Evolutionary conservation across 2,113 vertebrate genomes (phyloP).

Genomic region (Falcunculus frontatus): DNA sequence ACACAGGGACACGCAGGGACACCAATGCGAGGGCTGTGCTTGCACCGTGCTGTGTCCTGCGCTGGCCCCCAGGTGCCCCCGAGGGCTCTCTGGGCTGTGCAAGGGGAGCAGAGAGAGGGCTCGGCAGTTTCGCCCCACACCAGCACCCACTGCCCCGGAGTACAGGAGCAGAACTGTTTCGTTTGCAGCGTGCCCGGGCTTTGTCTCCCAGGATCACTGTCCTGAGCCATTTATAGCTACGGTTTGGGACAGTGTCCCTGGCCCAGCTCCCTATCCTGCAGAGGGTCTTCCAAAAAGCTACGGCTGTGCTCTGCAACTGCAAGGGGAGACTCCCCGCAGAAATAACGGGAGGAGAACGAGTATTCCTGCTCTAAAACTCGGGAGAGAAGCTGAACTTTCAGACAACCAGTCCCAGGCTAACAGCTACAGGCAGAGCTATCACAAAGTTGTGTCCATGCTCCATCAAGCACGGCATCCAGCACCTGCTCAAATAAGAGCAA

Average conservation of each 20-base stretch:
- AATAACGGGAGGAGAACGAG: neutral
- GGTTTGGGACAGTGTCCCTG: neutral
- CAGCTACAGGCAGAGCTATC: neutral
- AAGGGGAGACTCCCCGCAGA: neutral
- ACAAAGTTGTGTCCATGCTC: neutral
- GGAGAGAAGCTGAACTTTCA: neutral
- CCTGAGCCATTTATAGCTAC: conserved; percentile 55
- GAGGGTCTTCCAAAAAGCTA: neutral
- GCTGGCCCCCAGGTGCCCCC: neutral
- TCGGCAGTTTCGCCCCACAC: neutral
- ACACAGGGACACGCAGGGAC: neutral
- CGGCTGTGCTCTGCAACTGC: neutral
- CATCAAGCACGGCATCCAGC: neutral
- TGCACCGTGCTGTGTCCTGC: neutral
- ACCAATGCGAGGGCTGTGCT: fast-evolving
- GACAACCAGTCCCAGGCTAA: neutral
- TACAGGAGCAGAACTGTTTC: neutral
- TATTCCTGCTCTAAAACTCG: neutral
- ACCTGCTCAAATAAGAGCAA: neutral
- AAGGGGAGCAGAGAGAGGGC: neutral
- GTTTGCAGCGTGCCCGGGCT: neutral
- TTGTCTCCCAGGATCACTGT: conserved; percentile 9
- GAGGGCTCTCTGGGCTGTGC: neutral
- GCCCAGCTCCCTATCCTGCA: neutral
- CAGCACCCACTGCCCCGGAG: neutral